Percentiles rank a stretch among this genome's conserved stretches.
Conservation (phyloP, 2,113 vertebrate species). For the Hypanus sabinus region DNA sequence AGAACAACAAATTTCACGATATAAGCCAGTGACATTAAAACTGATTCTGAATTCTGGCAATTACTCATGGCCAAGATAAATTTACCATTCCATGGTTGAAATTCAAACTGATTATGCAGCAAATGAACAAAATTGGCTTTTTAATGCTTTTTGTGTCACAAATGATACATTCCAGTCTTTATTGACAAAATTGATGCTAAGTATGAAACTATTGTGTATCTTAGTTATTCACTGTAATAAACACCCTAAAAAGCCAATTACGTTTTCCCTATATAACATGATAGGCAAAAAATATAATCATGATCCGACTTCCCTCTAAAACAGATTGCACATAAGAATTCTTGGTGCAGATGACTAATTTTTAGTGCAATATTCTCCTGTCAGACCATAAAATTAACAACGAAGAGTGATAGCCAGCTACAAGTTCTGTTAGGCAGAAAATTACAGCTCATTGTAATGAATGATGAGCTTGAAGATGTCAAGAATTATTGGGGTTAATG, state of each 20-base stretch:
- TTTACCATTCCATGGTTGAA: neutral
- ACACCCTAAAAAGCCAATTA: neutral
- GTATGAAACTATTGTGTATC: neutral
- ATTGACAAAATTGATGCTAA: neutral
- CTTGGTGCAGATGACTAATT: neutral
- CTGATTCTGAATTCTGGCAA: neutral
- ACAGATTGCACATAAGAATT: neutral
- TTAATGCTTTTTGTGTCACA: neutral
- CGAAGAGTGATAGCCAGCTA: neutral
- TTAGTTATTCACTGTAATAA: neutral
- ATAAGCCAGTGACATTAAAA: too few relatives aligned
- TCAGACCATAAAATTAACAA: neutral
- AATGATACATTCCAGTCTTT: neutral
- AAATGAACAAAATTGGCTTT: neutral
- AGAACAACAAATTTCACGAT: too few relatives aligned
- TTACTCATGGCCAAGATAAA: neutral
- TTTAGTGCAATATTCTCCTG: neutral
- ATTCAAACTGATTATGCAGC: neutral
- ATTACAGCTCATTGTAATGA: slow-evolving; percentile 8
- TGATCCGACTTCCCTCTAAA: neutral
- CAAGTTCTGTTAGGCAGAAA: neutral
- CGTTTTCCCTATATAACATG: neutral
- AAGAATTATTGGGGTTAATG: neutral
- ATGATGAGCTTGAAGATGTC: too few relatives aligned
- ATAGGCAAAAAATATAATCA: neutral